Evolutionary conservation across 2,888 invertebrate genomes (phyloP).

Genomic region (Cosmopolites sordidus): DNA sequence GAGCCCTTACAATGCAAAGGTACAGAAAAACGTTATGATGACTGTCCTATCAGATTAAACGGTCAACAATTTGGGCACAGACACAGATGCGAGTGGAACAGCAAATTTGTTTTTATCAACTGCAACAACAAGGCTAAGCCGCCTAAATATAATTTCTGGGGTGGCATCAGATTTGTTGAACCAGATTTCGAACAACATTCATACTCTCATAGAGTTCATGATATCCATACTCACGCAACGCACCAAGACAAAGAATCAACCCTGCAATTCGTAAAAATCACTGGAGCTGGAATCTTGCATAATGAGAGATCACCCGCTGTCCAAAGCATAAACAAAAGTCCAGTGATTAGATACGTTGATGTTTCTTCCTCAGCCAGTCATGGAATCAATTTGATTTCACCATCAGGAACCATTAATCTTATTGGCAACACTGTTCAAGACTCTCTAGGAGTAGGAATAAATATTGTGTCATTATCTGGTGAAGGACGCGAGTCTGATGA

Average conservation of each 20-base stretch:
- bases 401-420: slow-evolving; percentile 74
- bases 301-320: slow-evolving; percentile 92
- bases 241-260: slow-evolving; percentile 68
- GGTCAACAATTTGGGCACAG: slow-evolving; percentile 83
- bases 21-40: slow-evolving; percentile 58
- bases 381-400: slow-evolving; percentile 88
- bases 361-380: slow-evolving; percentile 83
- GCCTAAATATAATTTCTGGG: slow-evolving; percentile 70
- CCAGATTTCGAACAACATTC: slow-evolving; percentile 84
- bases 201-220: slow-evolving; percentile 77
- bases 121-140: slow-evolving; percentile 73
- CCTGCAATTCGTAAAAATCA: slow-evolving; percentile 74
- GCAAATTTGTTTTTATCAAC: slow-evolving; percentile 87
- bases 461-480: slow-evolving; percentile 84
- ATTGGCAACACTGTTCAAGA: slow-evolving; percentile 70
- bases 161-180: slow-evolving; percentile 89
- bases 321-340: slow-evolving; percentile 84
- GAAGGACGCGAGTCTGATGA: slow-evolving; percentile 84
- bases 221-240: slow-evolving; percentile 72
- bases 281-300: slow-evolving; percentile 92
- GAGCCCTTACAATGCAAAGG: slow-evolving; percentile 85
- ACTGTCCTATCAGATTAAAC: slow-evolving; percentile 84
- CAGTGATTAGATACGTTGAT: slow-evolving; percentile 74
- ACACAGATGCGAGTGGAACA: slow-evolving; percentile 85
- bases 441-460: slow-evolving; percentile 86